Conservation (phyloP, 2,888 invertebrate species). For the Spialia ferax region DNA sequence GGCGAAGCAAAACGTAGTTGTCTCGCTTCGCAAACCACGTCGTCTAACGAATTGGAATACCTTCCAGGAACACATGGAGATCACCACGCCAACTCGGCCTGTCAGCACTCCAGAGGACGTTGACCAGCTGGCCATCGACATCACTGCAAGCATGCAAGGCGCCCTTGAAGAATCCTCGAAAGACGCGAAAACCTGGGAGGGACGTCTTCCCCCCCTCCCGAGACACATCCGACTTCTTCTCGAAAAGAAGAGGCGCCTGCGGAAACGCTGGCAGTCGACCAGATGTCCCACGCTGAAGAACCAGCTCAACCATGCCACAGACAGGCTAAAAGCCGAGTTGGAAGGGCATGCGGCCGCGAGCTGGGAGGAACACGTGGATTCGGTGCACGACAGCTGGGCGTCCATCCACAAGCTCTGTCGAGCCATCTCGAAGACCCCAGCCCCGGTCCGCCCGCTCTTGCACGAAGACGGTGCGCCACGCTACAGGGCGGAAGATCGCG, state of each 20-base stretch:
- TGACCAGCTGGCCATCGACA: conserved; percentile 18
- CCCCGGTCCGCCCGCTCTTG: conserved; percentile 20
- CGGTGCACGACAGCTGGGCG: neutral
- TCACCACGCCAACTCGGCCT: conserved; percentile 27
- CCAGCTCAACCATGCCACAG: conserved; percentile 11
- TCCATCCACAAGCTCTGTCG: conserved; percentile 24
- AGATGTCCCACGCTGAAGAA: conserved; percentile 35
- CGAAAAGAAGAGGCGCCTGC: conserved; percentile 5
- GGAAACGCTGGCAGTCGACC: conserved; percentile 31
- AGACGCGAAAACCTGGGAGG: neutral
- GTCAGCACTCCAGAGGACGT: conserved; percentile 7
- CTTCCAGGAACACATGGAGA: conserved; percentile 12
- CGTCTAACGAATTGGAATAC: neutral
- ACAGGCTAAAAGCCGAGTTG: conserved; percentile 15
- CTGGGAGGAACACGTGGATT: conserved; percentile 33
- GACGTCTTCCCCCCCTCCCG: conserved; percentile 17
- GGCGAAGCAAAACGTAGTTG: conserved; percentile 12
- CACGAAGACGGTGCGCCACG: conserved; percentile 25
- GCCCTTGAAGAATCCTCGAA: neutral
- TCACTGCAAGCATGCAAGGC: conserved; percentile 18
- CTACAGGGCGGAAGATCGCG: conserved; percentile 37
- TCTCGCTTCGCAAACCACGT: conserved; percentile 13
- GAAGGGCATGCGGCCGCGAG: conserved; percentile 5
- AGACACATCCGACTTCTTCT: neutral
- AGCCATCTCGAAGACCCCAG: neutral